These are phyloP conservation scores for Hirudo medicinalis DNA, from an alignment of 1,140 invertebrate species.

Conservation along the genomic window DNA sequence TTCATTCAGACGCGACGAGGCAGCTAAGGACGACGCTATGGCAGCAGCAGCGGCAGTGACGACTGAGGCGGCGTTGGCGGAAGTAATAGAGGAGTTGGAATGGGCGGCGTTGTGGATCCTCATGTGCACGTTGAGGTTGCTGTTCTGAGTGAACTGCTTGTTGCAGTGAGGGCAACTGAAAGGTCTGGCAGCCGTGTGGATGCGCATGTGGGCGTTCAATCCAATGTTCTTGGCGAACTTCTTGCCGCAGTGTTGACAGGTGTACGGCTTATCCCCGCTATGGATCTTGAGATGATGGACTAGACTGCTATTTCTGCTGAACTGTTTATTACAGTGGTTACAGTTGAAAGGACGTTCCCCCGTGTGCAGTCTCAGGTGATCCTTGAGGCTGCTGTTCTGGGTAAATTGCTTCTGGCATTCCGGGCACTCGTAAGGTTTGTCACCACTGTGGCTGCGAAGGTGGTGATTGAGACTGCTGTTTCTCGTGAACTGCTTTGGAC, in stretches of 20 bases:
- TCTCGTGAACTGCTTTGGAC: constrained; percentile 45
- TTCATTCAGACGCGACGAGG: not conserved
- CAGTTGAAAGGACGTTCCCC: constrained; percentile 45
- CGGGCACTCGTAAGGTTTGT: constrained; percentile 70
- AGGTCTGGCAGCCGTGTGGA: constrained; percentile 43
- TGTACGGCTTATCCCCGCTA: constrained; percentile 15
- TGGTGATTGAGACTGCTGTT: constrained; percentile 50
- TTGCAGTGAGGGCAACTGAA: constrained; percentile 92
- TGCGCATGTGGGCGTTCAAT: constrained; percentile 17
- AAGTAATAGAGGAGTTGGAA: constrained; percentile 53
- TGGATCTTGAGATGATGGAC: constrained; percentile 11
- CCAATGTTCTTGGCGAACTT: not conserved
- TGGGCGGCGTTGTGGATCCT: constrained; percentile 71
- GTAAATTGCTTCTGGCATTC: constrained; percentile 85
- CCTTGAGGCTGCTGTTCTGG: constrained; percentile 72
- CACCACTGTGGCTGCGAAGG: constrained; percentile 47
- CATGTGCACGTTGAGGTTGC: constrained; percentile 70
- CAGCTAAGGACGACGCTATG: constrained; percentile 6
- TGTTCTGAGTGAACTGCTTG: constrained; percentile 88
- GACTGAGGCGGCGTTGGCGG: not conserved
- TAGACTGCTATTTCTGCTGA: constrained; percentile 9
- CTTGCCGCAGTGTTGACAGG: constrained; percentile 9
- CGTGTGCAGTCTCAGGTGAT: constrained; percentile 43
- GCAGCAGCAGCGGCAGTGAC: constrained; percentile 1
- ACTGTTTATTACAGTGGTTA: constrained; percentile 14